Percentiles rank a stretch among this genome's conserved stretches.
Evolutionary conservation across 2,797 vertebrate genomes (phyloP).

Genomic region (Labroides dimidiatus): DNA sequence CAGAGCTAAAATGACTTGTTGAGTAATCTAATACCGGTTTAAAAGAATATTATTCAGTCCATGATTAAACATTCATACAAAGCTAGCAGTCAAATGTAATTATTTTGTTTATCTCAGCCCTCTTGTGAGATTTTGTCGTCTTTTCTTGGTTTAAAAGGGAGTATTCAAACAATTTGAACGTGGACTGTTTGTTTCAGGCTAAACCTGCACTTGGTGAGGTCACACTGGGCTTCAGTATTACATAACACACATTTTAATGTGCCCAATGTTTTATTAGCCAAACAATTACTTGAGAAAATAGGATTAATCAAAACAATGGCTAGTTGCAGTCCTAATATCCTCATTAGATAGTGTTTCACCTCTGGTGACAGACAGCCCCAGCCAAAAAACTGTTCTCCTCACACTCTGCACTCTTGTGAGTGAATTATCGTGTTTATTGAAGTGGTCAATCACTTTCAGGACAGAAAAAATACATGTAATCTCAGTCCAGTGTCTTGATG

Average conservation of each 20-base stretch:
- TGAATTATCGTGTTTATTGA: slow-evolving; percentile 27
- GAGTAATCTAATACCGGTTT: no score
- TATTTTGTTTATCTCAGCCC: no score
- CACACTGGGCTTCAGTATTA: background rate
- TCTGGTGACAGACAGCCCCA: background rate
- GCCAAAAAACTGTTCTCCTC: background rate
- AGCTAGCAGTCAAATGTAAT: no score
- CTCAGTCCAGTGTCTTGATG: background rate
- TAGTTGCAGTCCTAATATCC: background rate
- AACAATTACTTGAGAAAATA: background rate
- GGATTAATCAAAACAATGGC: background rate
- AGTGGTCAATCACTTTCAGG: slow-evolving; percentile 11
- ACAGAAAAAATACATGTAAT: slow-evolving; percentile 7
- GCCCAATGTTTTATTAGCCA: background rate
- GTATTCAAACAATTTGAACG: background rate
- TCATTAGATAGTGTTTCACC: background rate
- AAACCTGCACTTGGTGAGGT: background rate
- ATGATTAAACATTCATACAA: background rate
- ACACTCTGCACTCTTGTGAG: background rate
- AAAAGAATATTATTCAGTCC: no score
- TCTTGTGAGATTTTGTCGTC: background rate
- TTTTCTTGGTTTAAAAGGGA: background rate
- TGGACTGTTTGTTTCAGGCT: background rate
- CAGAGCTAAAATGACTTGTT: background rate
- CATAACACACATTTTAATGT: background rate